Conservation (phyloP, 2,888 invertebrate species). For the Monopis laevigella region DNA sequence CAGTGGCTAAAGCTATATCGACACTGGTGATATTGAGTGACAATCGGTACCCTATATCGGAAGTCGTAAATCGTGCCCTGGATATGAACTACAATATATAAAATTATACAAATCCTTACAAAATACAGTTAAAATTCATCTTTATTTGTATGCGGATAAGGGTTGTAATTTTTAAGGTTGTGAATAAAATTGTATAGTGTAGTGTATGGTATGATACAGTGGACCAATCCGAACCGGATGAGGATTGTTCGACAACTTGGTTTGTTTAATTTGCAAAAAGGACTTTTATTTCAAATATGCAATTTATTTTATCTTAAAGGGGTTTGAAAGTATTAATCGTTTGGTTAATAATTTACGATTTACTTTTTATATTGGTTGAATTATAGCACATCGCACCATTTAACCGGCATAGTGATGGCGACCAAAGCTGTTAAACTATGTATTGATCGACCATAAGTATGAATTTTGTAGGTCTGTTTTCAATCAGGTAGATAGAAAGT, state of each 20-base stretch:
- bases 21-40: slow-evolving; percentile 11
- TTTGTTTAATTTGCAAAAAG: slow-evolving; percentile 10
- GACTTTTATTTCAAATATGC: slow-evolving; percentile 3
- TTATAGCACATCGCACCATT: too few relatives aligned
- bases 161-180: too few relatives aligned
- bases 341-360: too few relatives aligned
- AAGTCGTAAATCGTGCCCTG: slow-evolving; percentile 10
- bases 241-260: slow-evolving; percentile 5
- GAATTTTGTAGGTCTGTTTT: too few relatives aligned
- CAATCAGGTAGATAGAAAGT: too few relatives aligned
- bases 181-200: background rate
- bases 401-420: too few relatives aligned
- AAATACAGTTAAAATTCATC: background rate
- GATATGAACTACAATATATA: background rate
- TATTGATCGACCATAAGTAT: too few relatives aligned
- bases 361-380: too few relatives aligned
- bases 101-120: background rate
- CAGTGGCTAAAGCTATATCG: slow-evolving; percentile 2
- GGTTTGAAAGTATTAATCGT: too few relatives aligned
- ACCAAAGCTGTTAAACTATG: too few relatives aligned
- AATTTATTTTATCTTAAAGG: too few relatives aligned
- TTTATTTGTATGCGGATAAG: background rate
- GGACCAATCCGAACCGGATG: slow-evolving; percentile 5
- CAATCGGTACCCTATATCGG: slow-evolving; percentile 7
- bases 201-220: background rate